These are phyloP conservation scores for Anneissia japonica DNA, from an alignment of 35 echinoderm and acorn worm species.

Conservation along the genomic window DNA sequence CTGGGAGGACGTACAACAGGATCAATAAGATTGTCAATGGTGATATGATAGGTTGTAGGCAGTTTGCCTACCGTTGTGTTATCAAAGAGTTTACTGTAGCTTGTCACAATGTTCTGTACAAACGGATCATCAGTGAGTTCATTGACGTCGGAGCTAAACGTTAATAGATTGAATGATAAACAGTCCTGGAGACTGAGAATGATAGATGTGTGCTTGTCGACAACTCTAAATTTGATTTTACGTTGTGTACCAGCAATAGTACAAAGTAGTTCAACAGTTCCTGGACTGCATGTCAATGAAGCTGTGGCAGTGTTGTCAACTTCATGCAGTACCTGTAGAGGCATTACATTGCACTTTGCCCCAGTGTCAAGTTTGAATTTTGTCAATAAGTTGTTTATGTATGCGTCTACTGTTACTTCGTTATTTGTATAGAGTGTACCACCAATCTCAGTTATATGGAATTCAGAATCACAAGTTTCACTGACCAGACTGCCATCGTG, in stretches of 20 bases:
- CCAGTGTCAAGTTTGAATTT: conserved; percentile 18
- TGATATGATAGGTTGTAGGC: conserved; percentile 6
- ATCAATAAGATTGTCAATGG: background rate
- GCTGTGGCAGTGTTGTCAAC: background rate
- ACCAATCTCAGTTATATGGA: background rate
- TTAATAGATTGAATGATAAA: background rate
- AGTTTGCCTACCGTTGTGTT: background rate
- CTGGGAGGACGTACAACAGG: conserved; percentile 34
- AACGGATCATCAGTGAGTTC: background rate
- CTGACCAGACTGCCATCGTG: background rate
- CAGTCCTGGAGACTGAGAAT: conserved; percentile 17
- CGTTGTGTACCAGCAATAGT: background rate
- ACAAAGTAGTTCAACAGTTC: conserved; percentile 2
- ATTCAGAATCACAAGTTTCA: background rate
- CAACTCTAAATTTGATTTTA: background rate
- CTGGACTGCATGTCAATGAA: background rate
- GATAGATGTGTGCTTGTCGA: background rate
- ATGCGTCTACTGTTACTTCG: background rate
- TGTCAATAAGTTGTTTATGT: background rate
- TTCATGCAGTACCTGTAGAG: background rate
- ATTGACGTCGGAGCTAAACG: conserved; percentile 4
- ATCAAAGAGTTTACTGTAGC: conserved; percentile 21
- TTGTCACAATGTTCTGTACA: background rate
- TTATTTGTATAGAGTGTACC: background rate
- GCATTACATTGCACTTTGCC: conserved; percentile 34